These are phyloP conservation scores for Machimus atricapillus DNA, from an alignment of 2,888 invertebrate genomes.

Conservation along the genomic window DNA sequence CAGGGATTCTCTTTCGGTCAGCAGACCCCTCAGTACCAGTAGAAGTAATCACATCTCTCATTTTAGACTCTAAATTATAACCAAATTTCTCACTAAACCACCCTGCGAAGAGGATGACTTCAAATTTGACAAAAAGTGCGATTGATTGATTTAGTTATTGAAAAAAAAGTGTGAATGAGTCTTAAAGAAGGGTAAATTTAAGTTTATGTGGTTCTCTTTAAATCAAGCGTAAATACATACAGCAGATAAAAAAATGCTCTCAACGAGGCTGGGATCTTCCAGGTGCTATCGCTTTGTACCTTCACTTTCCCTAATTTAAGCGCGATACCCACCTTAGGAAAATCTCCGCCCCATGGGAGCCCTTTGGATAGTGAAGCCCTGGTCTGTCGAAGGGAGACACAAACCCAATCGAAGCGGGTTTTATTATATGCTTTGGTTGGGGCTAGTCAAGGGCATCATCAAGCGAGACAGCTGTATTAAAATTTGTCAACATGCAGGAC, in stretches of 20 bases:
- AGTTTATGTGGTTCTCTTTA: not conserved
- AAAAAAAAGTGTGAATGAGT: conserved; percentile 1
- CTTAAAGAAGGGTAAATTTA: conserved; percentile 6
- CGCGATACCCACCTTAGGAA: not conserved
- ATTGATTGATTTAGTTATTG: not conserved
- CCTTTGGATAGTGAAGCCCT: not conserved
- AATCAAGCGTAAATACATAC: conserved; percentile 5
- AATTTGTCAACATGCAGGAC: not conserved
- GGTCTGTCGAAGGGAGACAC: not conserved
- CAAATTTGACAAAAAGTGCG: not conserved
- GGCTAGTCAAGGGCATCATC: conserved; percentile 25
- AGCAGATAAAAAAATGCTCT: not conserved
- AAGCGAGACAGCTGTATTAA: conserved; percentile 7
- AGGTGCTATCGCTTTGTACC: not conserved
- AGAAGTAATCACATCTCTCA: conserved; percentile 40
- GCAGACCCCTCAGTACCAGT: conserved; percentile 59
- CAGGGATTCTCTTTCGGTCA: conserved; percentile 56
- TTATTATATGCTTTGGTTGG: conserved; percentile 25
- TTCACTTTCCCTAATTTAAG: conserved; percentile 18
- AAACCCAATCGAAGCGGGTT: not conserved
- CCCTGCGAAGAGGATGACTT: not conserved
- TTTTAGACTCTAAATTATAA: conserved; percentile 35
- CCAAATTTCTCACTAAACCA: not conserved
- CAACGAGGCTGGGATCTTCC: not conserved
- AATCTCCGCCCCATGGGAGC: not conserved